Percentiles rank a stretch among this genome's conserved stretches.
Conservation (phyloP, 2,113 vertebrate species). For the Fukomys damarensis region DNA sequence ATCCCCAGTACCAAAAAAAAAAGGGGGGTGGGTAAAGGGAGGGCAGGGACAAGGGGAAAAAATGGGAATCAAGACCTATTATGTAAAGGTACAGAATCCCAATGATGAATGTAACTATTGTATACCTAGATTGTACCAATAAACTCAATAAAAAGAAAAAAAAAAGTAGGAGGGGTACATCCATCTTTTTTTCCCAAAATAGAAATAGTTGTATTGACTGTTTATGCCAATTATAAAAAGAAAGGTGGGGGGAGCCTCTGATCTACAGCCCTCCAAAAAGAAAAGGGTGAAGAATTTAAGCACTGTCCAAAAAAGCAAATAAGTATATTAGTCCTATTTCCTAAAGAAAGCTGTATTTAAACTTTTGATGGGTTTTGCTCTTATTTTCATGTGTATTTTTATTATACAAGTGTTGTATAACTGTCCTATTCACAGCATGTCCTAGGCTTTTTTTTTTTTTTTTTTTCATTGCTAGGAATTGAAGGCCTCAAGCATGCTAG, state of each 20-base stretch:
- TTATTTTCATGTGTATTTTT: conserved; percentile 39
- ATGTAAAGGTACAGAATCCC: too few species aligned
- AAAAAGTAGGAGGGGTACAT: too few species aligned
- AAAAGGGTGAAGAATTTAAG: neutral
- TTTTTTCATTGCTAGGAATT: neutral
- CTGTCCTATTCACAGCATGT: neutral
- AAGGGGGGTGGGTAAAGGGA: too few species aligned
- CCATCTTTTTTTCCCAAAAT: neutral
- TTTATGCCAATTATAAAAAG: conserved; percentile 36
- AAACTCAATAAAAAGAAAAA: too few species aligned
- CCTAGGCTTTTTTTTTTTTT: neutral
- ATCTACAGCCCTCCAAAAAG: neutral
- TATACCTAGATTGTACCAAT: too few species aligned
- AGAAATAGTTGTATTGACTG: conserved; percentile 24
- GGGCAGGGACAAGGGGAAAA: too few species aligned
- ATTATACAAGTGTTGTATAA: neutral
- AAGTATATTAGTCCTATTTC: conserved; percentile 20
- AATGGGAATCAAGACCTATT: too few species aligned
- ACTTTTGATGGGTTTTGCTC: neutral
- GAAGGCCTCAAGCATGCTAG: neutral
- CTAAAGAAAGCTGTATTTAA: conserved; percentile 40
- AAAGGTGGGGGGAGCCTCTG: neutral
- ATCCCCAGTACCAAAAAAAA: too few species aligned
- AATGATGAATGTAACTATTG: too few species aligned
- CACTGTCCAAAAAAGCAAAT: neutral